These are phyloP conservation scores for Tetrax tetrax DNA, from an alignment of 2,113 vertebrate species.

Conservation along the genomic window DNA sequence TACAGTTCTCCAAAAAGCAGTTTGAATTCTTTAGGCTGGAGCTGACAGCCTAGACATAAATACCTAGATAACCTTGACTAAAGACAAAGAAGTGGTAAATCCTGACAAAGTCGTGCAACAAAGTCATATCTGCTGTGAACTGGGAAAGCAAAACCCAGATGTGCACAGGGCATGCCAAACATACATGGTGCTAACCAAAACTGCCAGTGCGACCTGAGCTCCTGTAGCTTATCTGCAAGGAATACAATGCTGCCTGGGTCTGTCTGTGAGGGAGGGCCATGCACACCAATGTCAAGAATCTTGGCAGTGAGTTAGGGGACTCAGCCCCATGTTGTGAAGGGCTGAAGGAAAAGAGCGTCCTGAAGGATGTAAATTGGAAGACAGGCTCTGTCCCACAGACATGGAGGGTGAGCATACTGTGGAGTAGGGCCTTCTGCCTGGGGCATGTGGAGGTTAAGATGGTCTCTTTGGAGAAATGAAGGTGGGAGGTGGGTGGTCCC, in stretches of 20 bases:
- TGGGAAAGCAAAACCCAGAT: neutral
- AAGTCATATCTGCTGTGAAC: neutral
- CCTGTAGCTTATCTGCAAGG: neutral
- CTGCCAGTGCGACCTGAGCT: neutral
- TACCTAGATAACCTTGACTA: neutral
- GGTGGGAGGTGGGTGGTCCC: neutral
- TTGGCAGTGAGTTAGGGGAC: neutral
- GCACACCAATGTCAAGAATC: neutral
- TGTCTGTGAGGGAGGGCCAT: neutral
- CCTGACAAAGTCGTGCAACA: neutral
- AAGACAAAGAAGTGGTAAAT: neutral
- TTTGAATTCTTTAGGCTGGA: neutral
- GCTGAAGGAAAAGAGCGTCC: neutral
- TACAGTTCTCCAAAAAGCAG: neutral
- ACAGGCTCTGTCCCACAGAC: neutral
- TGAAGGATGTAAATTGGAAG: neutral
- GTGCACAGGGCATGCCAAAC: neutral
- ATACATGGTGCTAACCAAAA: neutral
- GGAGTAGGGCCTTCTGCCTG: neutral
- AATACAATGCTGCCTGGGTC: accelerated
- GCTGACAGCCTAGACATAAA: neutral
- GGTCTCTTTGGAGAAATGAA: neutral
- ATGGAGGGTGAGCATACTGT: neutral
- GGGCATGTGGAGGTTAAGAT: neutral
- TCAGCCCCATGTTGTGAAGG: neutral